A percentile compares a stretch with the other conserved stretches of the same genome.
phyloP scores from a whole-genome alignment of 53 echinoderm and acorn worm species.

The Hippasteria phrygiana region DNA sequence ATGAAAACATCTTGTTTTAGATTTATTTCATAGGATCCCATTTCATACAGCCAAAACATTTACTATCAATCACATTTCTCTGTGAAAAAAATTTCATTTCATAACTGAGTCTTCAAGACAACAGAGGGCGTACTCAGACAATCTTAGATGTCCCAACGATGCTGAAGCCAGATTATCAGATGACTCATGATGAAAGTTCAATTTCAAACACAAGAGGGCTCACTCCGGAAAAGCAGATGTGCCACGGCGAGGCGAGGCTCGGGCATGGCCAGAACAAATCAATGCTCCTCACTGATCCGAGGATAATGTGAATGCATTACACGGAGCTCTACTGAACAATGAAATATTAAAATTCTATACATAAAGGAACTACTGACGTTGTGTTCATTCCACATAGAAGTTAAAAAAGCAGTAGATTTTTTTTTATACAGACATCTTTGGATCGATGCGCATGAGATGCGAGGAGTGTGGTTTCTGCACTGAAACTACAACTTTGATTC shows the following conservation, averaged over 20 bases:
- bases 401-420: too few relatives aligned
- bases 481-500: too few relatives aligned
- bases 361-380: too few relatives aligned
- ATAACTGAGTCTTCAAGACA: neutral
- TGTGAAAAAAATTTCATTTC: neutral
- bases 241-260: neutral
- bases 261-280: neutral
- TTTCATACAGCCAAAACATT: neutral
- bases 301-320: too few relatives aligned
- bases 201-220: constrained; percentile 56
- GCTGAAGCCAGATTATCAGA: neutral
- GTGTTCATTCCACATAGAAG: too few relatives aligned
- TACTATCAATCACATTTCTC: neutral
- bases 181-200: neutral
- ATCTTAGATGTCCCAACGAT: neutral
- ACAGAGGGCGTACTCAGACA: constrained; percentile 8
- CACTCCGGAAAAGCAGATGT: neutral
- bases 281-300: neutral
- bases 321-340: too few relatives aligned
- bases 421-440: too few relatives aligned
- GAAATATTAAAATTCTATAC: too few relatives aligned
- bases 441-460: too few relatives aligned
- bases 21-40: too few relatives aligned
- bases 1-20: too few relatives aligned
- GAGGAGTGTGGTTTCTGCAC: too few relatives aligned